Percentiles rank a stretch among this genome's conserved stretches.
Conservation (phyloP, 2,888 invertebrate species). For the Dolichopus griseipennis region DNA sequence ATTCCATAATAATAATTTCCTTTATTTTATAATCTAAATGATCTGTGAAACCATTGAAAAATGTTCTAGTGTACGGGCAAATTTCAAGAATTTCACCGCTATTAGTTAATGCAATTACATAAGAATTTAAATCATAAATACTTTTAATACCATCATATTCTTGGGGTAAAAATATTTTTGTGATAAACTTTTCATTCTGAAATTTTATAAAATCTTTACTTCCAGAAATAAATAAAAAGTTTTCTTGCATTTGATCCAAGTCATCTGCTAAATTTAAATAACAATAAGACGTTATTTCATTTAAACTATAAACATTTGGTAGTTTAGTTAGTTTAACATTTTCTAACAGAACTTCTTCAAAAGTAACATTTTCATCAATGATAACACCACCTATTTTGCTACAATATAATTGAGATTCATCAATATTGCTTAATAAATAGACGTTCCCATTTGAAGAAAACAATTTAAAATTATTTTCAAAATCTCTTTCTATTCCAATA, state of each 20-base stretch:
- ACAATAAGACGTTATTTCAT: slow-evolving; percentile 24
- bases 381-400: slow-evolving; percentile 27
- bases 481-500: slow-evolving; percentile 31
- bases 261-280: slow-evolving; percentile 15
- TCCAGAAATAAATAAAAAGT: slow-evolving; percentile 25
- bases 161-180: slow-evolving; percentile 27
- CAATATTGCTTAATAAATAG: slow-evolving; percentile 32
- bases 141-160: slow-evolving; percentile 31
- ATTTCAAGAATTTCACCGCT: slow-evolving; percentile 37
- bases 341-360: slow-evolving; percentile 17
- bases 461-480: slow-evolving; percentile 29
- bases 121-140: slow-evolving; percentile 34
- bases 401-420: slow-evolving; percentile 33
- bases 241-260: slow-evolving; percentile 15
- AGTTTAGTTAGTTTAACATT: slow-evolving; percentile 26
- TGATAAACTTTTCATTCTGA: slow-evolving; percentile 24
- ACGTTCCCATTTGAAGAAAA: slow-evolving; percentile 36
- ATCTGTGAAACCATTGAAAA: slow-evolving; percentile 14
- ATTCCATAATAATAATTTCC: slow-evolving; percentile 37
- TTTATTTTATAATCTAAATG: slow-evolving; percentile 29
- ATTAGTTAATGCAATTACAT: slow-evolving; percentile 32
- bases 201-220: slow-evolving; percentile 26
- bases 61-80: slow-evolving; percentile 34
- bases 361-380: slow-evolving; percentile 29
- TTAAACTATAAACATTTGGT: slow-evolving; percentile 24